Conservation (phyloP, 2,113 vertebrate species). For the Scomber colias region DNA sequence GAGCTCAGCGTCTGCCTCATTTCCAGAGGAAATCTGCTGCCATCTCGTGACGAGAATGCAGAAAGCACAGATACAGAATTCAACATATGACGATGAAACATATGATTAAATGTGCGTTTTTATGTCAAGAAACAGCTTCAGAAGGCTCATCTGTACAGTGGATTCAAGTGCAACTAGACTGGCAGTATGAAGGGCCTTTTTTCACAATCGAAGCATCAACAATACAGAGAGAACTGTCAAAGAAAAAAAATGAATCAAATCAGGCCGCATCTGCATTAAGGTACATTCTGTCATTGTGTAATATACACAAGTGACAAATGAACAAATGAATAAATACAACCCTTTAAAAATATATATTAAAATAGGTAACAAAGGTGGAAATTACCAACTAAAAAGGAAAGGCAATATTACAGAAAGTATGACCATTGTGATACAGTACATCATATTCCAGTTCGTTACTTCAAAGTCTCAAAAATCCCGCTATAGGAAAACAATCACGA, state of each 20-base stretch:
- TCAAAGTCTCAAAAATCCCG: background rate
- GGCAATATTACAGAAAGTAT: slow-evolving; percentile 5
- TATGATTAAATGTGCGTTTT: slow-evolving; percentile 36
- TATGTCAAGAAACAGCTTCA: slow-evolving; percentile 50
- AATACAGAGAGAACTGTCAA: slow-evolving; percentile 6
- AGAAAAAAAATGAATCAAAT: background rate
- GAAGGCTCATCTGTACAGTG: slow-evolving; percentile 39
- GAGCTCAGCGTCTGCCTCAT: background rate
- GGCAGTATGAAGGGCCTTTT: slow-evolving; percentile 15
- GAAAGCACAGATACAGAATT: slow-evolving; percentile 7
- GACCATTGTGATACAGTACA: slow-evolving; percentile 19
- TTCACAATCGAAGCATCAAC: slow-evolving; percentile 18
- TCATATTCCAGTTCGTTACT: slow-evolving; percentile 2
- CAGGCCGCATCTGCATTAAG: slow-evolving; percentile 3
- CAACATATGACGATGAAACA: fast-evolving
- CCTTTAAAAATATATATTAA: slow-evolving; percentile 35
- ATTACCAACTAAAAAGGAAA: slow-evolving; percentile 11
- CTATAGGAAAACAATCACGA: background rate
- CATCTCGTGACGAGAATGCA: slow-evolving; percentile 60
- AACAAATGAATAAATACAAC: slow-evolving; percentile 36
- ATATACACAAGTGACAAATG: slow-evolving; percentile 15
- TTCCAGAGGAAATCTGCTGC: slow-evolving; percentile 58
- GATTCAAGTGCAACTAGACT: slow-evolving; percentile 51
- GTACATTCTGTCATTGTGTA: slow-evolving; percentile 45
- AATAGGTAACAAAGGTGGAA: slow-evolving; percentile 44